A percentile compares a stretch with the other conserved stretches of the same genome.
Evolutionary conservation across 2,113 vertebrate species (phyloP).

Genomic region (Arvicanthis niloticus): DNA sequence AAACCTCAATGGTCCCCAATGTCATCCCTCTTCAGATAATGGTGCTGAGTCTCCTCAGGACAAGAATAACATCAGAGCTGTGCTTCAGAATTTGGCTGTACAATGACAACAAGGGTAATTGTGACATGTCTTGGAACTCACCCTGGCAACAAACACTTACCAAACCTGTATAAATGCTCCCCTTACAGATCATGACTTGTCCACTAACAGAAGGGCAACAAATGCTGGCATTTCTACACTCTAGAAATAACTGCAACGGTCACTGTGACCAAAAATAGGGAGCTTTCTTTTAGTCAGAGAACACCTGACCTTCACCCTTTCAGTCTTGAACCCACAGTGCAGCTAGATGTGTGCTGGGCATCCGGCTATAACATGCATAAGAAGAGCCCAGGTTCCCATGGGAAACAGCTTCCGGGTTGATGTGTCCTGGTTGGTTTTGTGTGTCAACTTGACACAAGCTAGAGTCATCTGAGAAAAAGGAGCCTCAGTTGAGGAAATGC

Average conservation of each 20-base stretch:
- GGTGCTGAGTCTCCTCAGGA: neutral
- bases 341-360: neutral
- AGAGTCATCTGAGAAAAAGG: no score
- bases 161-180: slow-evolving; percentile 4
- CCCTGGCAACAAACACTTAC: slow-evolving; percentile 12
- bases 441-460: no score
- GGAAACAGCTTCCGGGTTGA: neutral
- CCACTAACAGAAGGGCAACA: neutral
- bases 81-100: neutral
- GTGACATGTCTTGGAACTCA: neutral
- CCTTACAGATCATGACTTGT: neutral
- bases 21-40: neutral
- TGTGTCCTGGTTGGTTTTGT: neutral
- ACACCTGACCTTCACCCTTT: neutral
- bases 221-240: neutral
- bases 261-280: neutral
- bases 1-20: neutral
- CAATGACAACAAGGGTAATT: neutral
- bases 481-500: no score
- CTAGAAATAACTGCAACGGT: neutral
- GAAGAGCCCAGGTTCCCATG: neutral
- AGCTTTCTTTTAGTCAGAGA: neutral
- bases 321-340: neutral
- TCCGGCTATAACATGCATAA: neutral
- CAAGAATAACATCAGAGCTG: neutral